Evolutionary conservation across 1,140 invertebrate species (phyloP).

Genomic region (Drosophila nebulosa): DNA sequence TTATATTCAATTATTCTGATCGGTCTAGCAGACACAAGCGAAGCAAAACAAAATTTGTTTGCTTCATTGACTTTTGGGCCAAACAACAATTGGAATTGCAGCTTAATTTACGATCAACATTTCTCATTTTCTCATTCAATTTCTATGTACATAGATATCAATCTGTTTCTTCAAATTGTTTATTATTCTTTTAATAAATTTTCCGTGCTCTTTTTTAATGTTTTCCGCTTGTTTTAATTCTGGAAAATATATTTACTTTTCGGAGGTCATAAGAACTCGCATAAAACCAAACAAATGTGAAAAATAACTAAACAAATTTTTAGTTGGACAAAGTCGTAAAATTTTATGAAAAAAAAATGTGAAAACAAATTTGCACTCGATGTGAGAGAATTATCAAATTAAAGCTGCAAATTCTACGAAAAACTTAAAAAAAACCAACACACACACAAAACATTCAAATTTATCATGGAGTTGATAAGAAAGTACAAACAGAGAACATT

Average conservation of each 20-base stretch:
- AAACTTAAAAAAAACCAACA: not conserved
- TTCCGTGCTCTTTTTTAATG: conserved; percentile 4
- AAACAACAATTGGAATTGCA: conserved; percentile 7
- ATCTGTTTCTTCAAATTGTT: conserved; percentile 15
- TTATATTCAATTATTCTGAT: conserved; percentile 51
- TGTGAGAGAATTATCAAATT: conserved; percentile 14
- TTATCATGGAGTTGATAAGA: conserved; percentile 70
- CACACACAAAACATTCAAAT: conserved; percentile 25
- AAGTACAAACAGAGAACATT: conserved; percentile 72
- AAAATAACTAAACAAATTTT: conserved; percentile 1
- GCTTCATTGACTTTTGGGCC: conserved; percentile 27
- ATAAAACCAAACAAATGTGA: conserved; percentile 33
- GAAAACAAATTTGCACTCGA: not conserved
- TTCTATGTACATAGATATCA: not conserved
- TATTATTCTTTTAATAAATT: conserved; percentile 43
- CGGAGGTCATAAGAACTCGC: conserved; percentile 13
- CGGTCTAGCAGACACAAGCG: conserved; percentile 33
- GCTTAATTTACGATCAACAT: conserved; percentile 20
- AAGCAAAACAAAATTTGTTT: conserved; percentile 24
- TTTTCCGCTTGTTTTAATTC: conserved; percentile 12
- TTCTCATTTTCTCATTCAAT: not conserved
- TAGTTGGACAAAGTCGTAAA: not conserved
- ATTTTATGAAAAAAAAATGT: not conserved
- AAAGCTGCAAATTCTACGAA: not conserved
- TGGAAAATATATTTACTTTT: conserved; percentile 19